phyloP scores from a whole-genome alignment of 92 coral and sea anemone genomes.

The Palythoa heliodiscus region DNA sequence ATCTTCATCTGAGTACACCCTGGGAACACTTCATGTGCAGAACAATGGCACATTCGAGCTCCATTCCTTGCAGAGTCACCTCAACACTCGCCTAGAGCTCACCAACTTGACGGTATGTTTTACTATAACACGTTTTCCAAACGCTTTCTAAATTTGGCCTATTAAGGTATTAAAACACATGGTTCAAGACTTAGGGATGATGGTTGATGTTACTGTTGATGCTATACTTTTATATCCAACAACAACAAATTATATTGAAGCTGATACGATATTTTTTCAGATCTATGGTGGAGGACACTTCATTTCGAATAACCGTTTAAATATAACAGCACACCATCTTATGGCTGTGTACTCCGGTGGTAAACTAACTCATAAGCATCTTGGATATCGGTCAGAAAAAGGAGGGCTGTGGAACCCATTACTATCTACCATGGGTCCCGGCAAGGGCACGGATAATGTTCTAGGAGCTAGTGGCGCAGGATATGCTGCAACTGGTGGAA shows the following conservation, averaged over 20 bases:
- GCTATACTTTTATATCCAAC: no score
- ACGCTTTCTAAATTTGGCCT: no score
- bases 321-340: constrained; percentile 58
- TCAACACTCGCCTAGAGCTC: constrained; percentile 54
- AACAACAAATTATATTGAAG: no score
- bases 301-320: constrained; percentile 70
- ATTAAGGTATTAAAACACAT: no score
- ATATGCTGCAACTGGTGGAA: constrained; percentile 72
- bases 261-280: constrained; percentile 26
- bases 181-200: no score
- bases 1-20: constrained; percentile 51
- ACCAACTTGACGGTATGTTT: constrained; percentile 65
- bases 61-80: constrained; percentile 54
- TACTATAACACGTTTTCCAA: no score
- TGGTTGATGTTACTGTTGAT: no score
- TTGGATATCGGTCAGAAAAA: constrained; percentile 62
- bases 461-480: constrained; percentile 66
- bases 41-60: constrained; percentile 65
- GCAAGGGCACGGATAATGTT: constrained; percentile 59
- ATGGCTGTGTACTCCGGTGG: constrained; percentile 78
- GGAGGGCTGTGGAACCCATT: constrained; percentile 51
- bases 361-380: constrained; percentile 64
- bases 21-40: constrained; percentile 61
- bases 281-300: constrained; percentile 77
- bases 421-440: constrained; percentile 60